Conservation (phyloP, 2,888 invertebrate genomes). For the Phyllotreta cruciferae region DNA sequence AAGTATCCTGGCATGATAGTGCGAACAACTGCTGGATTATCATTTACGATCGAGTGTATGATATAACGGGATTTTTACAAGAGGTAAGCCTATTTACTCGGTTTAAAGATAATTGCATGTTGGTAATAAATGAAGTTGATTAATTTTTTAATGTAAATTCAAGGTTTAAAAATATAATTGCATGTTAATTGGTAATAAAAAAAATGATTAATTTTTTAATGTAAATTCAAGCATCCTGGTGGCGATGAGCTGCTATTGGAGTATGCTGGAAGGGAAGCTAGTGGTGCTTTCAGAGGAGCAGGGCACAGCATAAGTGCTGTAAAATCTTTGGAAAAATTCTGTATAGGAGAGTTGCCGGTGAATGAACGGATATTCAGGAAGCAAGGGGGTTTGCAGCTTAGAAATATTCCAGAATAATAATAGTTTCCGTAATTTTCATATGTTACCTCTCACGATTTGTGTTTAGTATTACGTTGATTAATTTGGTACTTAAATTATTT, state of each 20-base stretch:
- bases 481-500: no score
- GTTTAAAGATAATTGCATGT: no score
- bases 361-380: slow-evolving; percentile 76
- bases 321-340: slow-evolving; percentile 71
- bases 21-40: slow-evolving; percentile 82
- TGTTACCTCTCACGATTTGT: no score
- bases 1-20: slow-evolving; percentile 79
- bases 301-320: slow-evolving; percentile 76
- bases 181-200: no score
- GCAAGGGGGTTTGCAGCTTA: slow-evolving; percentile 66
- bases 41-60: slow-evolving; percentile 86
- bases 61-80: slow-evolving; percentile 77
- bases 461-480: no score
- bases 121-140: no score
- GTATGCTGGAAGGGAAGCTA: slow-evolving; percentile 85
- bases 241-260: slow-evolving; percentile 83
- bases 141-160: no score
- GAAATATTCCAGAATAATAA: slow-evolving; percentile 64
- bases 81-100: slow-evolving; percentile 64
- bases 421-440: no score
- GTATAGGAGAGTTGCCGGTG: slow-evolving; percentile 78
- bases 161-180: no score
- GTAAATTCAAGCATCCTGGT: slow-evolving; percentile 78
- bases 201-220: slow-evolving; percentile 25
- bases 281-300: slow-evolving; percentile 79